Evolutionary conservation across 2,797 vertebrate species (phyloP).

Genomic region (Syngnathus acus): DNA sequence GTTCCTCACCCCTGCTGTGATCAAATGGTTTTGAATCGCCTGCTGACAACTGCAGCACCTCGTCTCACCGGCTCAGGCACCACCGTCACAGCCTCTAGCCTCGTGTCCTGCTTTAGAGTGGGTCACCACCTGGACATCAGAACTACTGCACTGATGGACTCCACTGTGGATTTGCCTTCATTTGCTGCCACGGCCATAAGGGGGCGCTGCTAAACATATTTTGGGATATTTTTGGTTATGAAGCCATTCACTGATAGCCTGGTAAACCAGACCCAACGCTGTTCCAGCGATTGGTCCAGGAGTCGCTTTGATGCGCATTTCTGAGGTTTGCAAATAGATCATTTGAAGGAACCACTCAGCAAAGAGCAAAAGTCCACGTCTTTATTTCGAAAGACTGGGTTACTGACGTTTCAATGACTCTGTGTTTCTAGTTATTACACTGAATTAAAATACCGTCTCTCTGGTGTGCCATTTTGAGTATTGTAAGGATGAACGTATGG

Average conservation of each 20-base stretch:
- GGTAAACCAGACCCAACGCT: too few species aligned
- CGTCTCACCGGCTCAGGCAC: constrained; percentile 57
- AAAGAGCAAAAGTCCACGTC: too few species aligned
- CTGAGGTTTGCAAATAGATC: too few species aligned
- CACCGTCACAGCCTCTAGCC: constrained; percentile 42
- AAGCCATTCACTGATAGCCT: constrained; percentile 39
- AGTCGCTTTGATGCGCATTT: too few species aligned
- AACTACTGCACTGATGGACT: constrained; percentile 58
- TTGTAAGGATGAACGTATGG: too few species aligned
- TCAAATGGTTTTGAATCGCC: constrained; percentile 41
- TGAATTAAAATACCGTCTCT: too few species aligned
- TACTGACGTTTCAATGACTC: too few species aligned
- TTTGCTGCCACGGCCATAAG: constrained; percentile 56
- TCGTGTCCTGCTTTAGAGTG: constrained; percentile 37
- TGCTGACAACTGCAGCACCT: constrained; percentile 58
- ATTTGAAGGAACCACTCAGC: too few species aligned
- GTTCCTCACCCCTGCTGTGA: background rate
- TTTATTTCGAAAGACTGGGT: too few species aligned
- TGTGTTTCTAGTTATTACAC: too few species aligned
- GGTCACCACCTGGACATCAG: constrained; percentile 39
- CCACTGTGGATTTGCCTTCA: constrained; percentile 64
- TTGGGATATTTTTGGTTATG: constrained; percentile 35
- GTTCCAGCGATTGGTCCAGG: too few species aligned
- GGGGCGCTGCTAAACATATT: constrained; percentile 59
- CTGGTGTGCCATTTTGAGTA: too few species aligned